phyloP scores from a whole-genome alignment of 2,888 invertebrate species.

The Abrostola tripartita region DNA sequence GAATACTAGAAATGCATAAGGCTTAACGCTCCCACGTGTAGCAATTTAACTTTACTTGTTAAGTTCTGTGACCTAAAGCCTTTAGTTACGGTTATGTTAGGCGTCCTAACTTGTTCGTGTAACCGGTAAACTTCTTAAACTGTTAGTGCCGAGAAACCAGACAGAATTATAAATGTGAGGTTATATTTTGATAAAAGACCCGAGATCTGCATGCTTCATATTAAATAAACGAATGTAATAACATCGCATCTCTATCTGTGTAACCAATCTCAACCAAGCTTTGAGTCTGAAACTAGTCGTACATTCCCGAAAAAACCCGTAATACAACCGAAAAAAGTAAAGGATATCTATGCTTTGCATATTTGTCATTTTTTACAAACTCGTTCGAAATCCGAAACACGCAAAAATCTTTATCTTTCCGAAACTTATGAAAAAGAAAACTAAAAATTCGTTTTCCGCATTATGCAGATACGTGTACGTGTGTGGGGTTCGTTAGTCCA shows the following conservation, averaged over 20 bases:
- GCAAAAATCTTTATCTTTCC: slow-evolving; percentile 11
- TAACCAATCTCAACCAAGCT: too few species aligned
- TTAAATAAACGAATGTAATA: slow-evolving; percentile 18
- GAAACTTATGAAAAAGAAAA: slow-evolving; percentile 28
- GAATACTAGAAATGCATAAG: slow-evolving; percentile 30
- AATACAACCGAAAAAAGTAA: too few species aligned
- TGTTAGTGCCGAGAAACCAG: slow-evolving; percentile 35
- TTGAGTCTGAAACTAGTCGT: too few species aligned
- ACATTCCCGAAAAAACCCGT: too few species aligned
- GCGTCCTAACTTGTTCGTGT: slow-evolving; percentile 25
- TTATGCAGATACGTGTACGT: slow-evolving; percentile 48
- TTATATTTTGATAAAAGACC: slow-evolving; percentile 10
- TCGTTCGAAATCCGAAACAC: slow-evolving; percentile 4
- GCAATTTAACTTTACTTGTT: slow-evolving; percentile 51
- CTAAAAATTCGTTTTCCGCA: slow-evolving; percentile 28
- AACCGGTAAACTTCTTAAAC: slow-evolving; percentile 39
- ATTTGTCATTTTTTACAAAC: too few species aligned
- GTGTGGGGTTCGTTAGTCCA: slow-evolving; percentile 63
- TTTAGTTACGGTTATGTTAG: slow-evolving; percentile 39
- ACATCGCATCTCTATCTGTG: background rate
- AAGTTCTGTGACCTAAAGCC: slow-evolving; percentile 48
- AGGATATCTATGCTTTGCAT: too few species aligned
- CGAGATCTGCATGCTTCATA: background rate
- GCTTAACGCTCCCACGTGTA: slow-evolving; percentile 26
- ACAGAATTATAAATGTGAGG: slow-evolving; percentile 17